Base-by-base conservation (phyloP, 2,113 vertebrate species). In the Rhinoptilus africanus region DNA sequence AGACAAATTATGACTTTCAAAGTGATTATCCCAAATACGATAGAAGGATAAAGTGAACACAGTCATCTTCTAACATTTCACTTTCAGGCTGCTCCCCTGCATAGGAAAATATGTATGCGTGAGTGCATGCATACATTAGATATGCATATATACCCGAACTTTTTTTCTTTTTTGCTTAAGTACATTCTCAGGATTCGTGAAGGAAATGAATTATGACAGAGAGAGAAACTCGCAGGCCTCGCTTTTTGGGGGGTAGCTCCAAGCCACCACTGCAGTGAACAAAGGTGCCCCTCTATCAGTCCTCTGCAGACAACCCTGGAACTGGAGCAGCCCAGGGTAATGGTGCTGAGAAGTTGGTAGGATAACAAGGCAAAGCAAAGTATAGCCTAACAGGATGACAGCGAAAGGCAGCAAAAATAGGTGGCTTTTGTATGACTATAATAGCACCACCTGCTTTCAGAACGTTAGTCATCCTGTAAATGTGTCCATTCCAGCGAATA, bases 371-470 rank as follows among this genome's bases (percentile, higher is more conserved):
- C 88, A 94, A 90, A 96, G 88, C 78, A 88, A 79, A 95, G 89
- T 69, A 83, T 74, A 96, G 79, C 66, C 89, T 77, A 94, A 90
- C 82, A 80, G 73, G 93, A 91, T 95, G 95, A 96, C 95, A 95
- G 94, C 50, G 12, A 45, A 48, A 93, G 91, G 76, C 86, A 93
- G 95, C 96, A 96, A 96, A 93, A 97, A 94, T 94, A 95, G 92
- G 92, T 93, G 83, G 88, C 75, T 97, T 97, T 97, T 96, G 92
- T 96, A 89, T 93, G 66, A 94, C 92, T 96, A 93, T 94, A 97
- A 97, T 96, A 96, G 94, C 89, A 92, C 94, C 86, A 96, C 94
- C 95, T 96, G 96, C 90, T 95, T 97, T 88, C 96, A 93, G 93
- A 96, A 89, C 9, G 84, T 91, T 95, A 96, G 92, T 92, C 92